Evolutionary conservation across 2,113 vertebrate species (phyloP), one percentile per base, ranked within the genome.

Genomic region (Labeo rohita): DNA sequence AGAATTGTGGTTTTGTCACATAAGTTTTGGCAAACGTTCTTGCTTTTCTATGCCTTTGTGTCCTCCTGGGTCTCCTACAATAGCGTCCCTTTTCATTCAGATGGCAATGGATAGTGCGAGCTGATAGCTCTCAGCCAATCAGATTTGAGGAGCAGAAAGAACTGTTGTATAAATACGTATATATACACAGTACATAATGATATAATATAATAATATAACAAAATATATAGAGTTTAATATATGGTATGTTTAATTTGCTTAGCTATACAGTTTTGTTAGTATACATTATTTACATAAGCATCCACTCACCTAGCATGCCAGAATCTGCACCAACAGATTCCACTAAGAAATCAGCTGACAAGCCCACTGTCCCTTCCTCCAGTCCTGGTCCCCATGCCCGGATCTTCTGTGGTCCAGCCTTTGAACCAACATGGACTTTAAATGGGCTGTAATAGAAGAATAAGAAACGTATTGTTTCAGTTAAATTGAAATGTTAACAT

Each of bases 351-450:
- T 77, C 12, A 18, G 74, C 13, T 8, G 74, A 50, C 23, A 50
- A 54, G 13, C 74, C 74, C 95, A 95, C 95, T 81, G 96, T 52
- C 5, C 96, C 96, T 2, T 95, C 93, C 0, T 95, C 93, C 74
- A 97, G 49, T 77, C 74, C 74, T 50, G 74, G 74, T 54, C 74
- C 74, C 95, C 96, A 97, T 0, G 96, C 96, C 28, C 95, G 94
- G 18, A 97, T 95, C 92, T 95, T 97, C 91, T 96, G 96, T 88
- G 94, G 93, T 4, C 74, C 74, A 28, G 49, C 74, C 54, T 77
- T 13, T 54, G 49, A 50, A 63, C 95, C 94, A 85, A 96, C 93
- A 84, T 95, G 94, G 90, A 97, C 94, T 92, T 97, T 95, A 92
- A 96, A 97, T 16, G 96, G 96, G 47, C 95, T 96, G 84, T 50